These are phyloP conservation scores for Andrena praecox DNA, from an alignment of 2,888 invertebrate genomes.

Conservation along the genomic window DNA sequence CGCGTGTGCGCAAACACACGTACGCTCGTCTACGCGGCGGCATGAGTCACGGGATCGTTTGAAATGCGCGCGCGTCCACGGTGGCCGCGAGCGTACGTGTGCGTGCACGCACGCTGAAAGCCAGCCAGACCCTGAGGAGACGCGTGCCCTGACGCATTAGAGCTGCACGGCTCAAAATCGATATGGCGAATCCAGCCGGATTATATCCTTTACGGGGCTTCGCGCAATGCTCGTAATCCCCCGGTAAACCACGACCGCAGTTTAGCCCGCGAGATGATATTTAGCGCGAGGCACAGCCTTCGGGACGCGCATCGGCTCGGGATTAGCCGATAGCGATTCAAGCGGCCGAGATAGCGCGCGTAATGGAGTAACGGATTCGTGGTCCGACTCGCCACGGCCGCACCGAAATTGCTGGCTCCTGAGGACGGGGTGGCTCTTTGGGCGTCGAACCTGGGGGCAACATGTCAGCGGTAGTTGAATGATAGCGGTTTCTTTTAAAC, in stretches of 20 bases:
- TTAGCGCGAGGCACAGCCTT: slow-evolving; percentile 45
- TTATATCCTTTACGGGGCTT: slow-evolving; percentile 84
- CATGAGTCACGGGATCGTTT: slow-evolving; percentile 58
- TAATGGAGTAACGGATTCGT: too few species aligned
- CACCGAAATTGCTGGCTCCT: too few species aligned
- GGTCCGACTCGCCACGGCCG: too few species aligned
- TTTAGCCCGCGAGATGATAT: slow-evolving; percentile 63
- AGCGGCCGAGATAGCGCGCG: neutral
- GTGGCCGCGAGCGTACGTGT: slow-evolving; percentile 10
- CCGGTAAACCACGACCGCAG: slow-evolving; percentile 75
- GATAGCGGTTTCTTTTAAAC: too few species aligned
- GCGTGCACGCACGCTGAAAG: slow-evolving; percentile 58
- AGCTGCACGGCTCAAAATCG: slow-evolving; percentile 83
- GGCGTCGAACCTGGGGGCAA: too few species aligned
- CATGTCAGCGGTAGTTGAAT: too few species aligned
- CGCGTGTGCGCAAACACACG: slow-evolving; percentile 62
- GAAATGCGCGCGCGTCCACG: slow-evolving; percentile 64
- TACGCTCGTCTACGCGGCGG: slow-evolving; percentile 54
- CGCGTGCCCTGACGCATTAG: slow-evolving; percentile 69
- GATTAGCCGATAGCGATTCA: slow-evolving; percentile 33
- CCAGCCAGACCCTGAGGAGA: slow-evolving; percentile 38
- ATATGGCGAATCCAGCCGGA: slow-evolving; percentile 84
- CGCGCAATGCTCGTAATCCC: slow-evolving; percentile 82
- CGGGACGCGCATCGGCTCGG: slow-evolving; percentile 33
- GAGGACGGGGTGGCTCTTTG: too few species aligned